Base-by-base conservation (phyloP, 2,797 vertebrate species). In the Dipus sagitta region DNA sequence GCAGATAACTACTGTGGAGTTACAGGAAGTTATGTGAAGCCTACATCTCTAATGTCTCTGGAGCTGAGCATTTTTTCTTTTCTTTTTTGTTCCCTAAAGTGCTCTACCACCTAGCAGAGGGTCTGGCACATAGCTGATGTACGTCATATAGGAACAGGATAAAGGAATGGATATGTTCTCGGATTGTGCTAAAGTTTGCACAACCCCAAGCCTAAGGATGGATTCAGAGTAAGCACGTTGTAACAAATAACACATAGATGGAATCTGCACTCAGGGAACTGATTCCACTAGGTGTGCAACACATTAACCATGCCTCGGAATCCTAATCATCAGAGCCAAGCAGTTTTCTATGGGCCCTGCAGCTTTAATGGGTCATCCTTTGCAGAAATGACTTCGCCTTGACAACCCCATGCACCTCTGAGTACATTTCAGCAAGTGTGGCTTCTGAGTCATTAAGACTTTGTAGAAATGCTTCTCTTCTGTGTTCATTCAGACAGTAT, bases 401-500 rank as follows among this genome's bases (percentile, higher is more conserved):
- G 58, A 62, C 54, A 58, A 94, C 54, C 71, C 26, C 23, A 86
- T 13, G 38, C 20, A 67, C 5, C 52, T 77, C 23, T 26, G 38
- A 76, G 6, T 64, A 1, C 4, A 92, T 67, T 94, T 42, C 28
- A 26, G 70, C 54, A 83, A 71, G 42, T n/a, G 3, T 68, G 90
- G 3, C 65, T 92, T 26, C 65, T 20, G 32, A 76, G 64, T 15
- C 91, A 32, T 34, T 76, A 77, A 86, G 21, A 28, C 18, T 64
- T 67, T 17, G 34, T 54, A 82, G 71, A 34, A 92, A 79, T 32
- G 2, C 23, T 90, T 96, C 24, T 28, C 32, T 62, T 95, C 92
- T 12, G 74, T 42, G 93, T 92, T 34, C 32, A 34, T 94, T 95
- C 65, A 34, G 62, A 67, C 82, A 81, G 14, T 6, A 18, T 93